These are phyloP conservation scores for Drusus annulatus DNA, from an alignment of 1,140 invertebrate species.

Conservation along the genomic window DNA sequence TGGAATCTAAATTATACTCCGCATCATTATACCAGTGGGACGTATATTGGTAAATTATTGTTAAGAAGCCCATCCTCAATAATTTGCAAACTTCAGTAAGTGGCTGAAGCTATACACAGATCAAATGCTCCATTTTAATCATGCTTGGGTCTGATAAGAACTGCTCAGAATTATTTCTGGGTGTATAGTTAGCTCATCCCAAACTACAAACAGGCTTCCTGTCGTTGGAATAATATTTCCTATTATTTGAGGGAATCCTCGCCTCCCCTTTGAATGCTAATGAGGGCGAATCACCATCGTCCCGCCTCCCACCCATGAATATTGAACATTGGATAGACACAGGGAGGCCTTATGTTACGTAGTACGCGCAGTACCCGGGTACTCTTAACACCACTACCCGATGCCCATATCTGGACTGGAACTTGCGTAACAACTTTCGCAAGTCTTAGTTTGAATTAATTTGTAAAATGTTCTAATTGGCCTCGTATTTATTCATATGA, in stretches of 20 bases:
- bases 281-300: constrained; percentile 27
- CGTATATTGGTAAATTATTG: too few species aligned
- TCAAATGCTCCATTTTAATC: constrained; percentile 3
- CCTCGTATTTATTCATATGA: constrained; percentile 1
- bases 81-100: not conserved
- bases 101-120: not conserved
- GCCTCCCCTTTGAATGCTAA: constrained; percentile 38
- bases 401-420: not conserved
- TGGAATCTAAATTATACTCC: too few species aligned
- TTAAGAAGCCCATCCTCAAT: too few species aligned
- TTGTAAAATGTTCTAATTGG: not conserved
- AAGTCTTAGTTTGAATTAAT: constrained; percentile 5
- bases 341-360: not conserved
- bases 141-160: not conserved
- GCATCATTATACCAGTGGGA: too few species aligned
- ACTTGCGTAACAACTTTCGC: not conserved
- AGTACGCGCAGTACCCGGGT: not conserved
- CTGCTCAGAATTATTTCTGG: not conserved
- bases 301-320: constrained; percentile 19
- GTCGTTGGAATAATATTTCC: constrained; percentile 43
- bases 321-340: constrained; percentile 36
- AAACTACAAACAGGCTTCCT: constrained; percentile 34
- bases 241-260: constrained; percentile 37
- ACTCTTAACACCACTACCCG: not conserved
- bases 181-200: constrained; percentile 10